Evolutionary conservation across 2,888 invertebrate species (phyloP).

Genomic region (Ferdinandea cuprea): DNA sequence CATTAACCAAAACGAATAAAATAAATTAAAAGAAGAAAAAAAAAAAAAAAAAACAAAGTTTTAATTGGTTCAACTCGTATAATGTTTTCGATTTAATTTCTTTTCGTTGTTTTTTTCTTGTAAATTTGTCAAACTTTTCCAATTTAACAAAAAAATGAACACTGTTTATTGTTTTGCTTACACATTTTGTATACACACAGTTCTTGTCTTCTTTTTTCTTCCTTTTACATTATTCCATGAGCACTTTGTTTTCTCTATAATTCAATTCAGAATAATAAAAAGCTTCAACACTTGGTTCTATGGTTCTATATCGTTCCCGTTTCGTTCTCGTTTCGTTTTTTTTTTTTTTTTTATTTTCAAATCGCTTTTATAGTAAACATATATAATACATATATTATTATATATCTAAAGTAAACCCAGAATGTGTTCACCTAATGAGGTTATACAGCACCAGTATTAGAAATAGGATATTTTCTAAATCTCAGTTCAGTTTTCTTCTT

Average conservation of each 20-base stretch:
- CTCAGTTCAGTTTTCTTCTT: constrained; percentile 62
- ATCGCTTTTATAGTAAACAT: constrained; percentile 46
- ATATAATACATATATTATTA: too few species aligned
- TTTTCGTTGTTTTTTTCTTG: constrained; percentile 27
- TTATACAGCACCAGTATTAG: constrained; percentile 73
- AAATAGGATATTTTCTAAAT: constrained; percentile 67
- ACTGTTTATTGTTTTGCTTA: constrained; percentile 62
- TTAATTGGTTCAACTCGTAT: constrained; percentile 47
- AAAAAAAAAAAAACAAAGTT: constrained; percentile 61
- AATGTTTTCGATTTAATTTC: constrained; percentile 33
- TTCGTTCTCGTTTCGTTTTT: too few species aligned
- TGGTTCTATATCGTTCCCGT: constrained; percentile 56
- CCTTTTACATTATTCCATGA: constrained; percentile 35
- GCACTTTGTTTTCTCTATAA: constrained; percentile 60
- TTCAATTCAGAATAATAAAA: constrained; percentile 11
- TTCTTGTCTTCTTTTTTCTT: constrained; percentile 23
- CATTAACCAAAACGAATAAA: not conserved
- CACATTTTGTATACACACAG: constrained; percentile 56
- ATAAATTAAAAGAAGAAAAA: too few species aligned
- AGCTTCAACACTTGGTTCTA: constrained; percentile 56
- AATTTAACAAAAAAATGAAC: constrained; percentile 34
- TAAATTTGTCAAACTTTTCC: constrained; percentile 34
- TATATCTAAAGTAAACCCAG: constrained; percentile 51
- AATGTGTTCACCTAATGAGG: constrained; percentile 73
- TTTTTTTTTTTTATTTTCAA: too few species aligned